A percentile compares a stretch with the other conserved stretches of the same genome.
Evolutionary conservation across 2,797 vertebrate species (phyloP).

Genomic region (Rhadinocentrus ornatus): DNA sequence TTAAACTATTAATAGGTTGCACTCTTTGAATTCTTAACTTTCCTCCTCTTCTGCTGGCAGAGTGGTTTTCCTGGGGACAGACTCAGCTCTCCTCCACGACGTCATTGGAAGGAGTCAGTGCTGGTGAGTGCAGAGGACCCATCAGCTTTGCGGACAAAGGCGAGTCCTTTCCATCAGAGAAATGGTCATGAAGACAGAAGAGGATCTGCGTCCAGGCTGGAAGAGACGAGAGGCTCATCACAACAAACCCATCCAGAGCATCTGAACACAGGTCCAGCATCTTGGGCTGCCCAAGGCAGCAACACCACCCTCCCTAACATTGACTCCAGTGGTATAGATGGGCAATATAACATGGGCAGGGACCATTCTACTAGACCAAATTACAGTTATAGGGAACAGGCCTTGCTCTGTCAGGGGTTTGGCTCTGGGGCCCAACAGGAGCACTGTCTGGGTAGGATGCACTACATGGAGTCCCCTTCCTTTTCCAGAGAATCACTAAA

Average conservation of each 20-base stretch:
- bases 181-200: conserved; percentile 74
- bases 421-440: conserved; percentile 75
- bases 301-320: conserved; percentile 88
- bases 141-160: conserved; percentile 75
- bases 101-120: conserved; percentile 82
- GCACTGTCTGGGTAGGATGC: conserved; percentile 72
- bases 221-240: conserved; percentile 77
- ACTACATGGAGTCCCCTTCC: conserved; percentile 80
- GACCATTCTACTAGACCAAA: conserved; percentile 81
- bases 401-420: conserved; percentile 61
- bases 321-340: conserved; percentile 90
- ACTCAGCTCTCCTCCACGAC: conserved; percentile 77
- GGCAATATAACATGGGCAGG: conserved; percentile 85
- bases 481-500: conserved; percentile 65
- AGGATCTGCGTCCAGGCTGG: conserved; percentile 68
- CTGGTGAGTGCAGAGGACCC: conserved; percentile 82
- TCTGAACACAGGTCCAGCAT: conserved; percentile 95
- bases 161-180: conserved; percentile 78
- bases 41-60: conserved; percentile 67
- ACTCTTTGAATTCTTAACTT: background rate
- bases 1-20: conserved; percentile 1
- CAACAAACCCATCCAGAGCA: conserved; percentile 85
- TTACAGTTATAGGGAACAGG: conserved; percentile 84
- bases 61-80: conserved; percentile 77
- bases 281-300: conserved; percentile 85